Percentiles rank a stretch among this genome's conserved stretches.
These are phyloP conservation scores for Drosophila ogumai DNA, from an alignment of 1,140 invertebrate species.

Conservation along the genomic window DNA sequence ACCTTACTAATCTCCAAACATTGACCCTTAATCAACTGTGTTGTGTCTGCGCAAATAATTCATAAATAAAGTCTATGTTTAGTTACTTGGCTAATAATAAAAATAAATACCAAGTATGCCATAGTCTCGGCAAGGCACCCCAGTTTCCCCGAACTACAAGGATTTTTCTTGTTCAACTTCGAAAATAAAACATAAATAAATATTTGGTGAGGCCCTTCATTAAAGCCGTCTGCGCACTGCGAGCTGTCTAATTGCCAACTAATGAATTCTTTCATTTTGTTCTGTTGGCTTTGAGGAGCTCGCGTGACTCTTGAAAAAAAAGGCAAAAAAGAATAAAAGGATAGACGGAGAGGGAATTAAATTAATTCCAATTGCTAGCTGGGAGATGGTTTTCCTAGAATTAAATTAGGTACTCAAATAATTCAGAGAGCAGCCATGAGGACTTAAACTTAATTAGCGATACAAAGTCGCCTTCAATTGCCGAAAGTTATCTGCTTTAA, in stretches of 20 bases:
- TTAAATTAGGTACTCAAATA: slow-evolving; percentile 31
- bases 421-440: slow-evolving; percentile 13
- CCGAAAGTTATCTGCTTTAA: not conserved
- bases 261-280: slow-evolving; percentile 32
- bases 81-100: not conserved
- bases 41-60: slow-evolving; percentile 2
- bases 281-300: slow-evolving; percentile 14
- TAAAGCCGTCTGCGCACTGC: slow-evolving; percentile 32
- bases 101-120: not conserved
- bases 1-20: too few species aligned
- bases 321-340: not conserved
- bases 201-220: slow-evolving; percentile 43
- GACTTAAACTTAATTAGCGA: slow-evolving; percentile 13
- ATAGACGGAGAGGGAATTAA: slow-evolving; percentile 13
- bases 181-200: slow-evolving; percentile 44
- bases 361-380: slow-evolving; percentile 25
- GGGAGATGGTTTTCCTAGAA: slow-evolving; percentile 13
- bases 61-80: not conserved
- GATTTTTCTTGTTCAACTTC: slow-evolving; percentile 1
- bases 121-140: not conserved
- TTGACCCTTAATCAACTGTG: not conserved
- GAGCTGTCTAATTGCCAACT: slow-evolving; percentile 43
- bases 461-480: not conserved
- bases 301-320: slow-evolving; percentile 2
- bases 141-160: not conserved